Percentiles rank a stretch among this genome's conserved stretches.
Evolutionary conservation across 2,113 vertebrate species (phyloP).

Genomic region (Crypturellus undulatus): DNA sequence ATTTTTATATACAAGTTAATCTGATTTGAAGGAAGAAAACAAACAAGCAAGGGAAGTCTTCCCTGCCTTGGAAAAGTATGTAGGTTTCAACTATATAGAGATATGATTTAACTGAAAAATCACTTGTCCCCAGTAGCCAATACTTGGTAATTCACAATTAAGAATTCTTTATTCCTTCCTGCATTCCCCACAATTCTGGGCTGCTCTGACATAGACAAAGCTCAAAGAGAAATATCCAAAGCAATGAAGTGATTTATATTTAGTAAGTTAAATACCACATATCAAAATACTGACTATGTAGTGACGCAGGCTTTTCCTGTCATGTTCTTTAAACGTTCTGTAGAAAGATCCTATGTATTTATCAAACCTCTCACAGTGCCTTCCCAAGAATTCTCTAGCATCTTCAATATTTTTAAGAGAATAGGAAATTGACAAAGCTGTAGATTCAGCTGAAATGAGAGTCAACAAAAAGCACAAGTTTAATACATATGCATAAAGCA

Average conservation of each 20-base stretch:
- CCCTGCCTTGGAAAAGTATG: neutral
- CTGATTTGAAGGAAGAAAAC: neutral
- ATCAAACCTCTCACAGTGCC: slow-evolving; percentile 89
- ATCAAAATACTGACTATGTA: slow-evolving; percentile 88
- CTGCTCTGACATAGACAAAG: neutral
- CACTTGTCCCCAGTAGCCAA: neutral
- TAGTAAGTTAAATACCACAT: neutral
- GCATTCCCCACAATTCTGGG: neutral
- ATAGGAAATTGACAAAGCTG: slow-evolving; percentile 74
- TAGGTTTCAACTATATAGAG: neutral
- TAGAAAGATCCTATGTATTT: slow-evolving; percentile 86
- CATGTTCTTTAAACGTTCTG: slow-evolving; percentile 87
- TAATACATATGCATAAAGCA: neutral
- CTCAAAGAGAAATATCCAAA: neutral
- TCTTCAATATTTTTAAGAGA: slow-evolving; percentile 90
- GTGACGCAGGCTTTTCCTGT: slow-evolving; percentile 91
- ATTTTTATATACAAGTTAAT: neutral
- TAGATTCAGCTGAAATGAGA: slow-evolving; percentile 77
- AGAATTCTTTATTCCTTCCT: neutral
- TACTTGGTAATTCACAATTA: neutral
- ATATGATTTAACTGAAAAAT: neutral
- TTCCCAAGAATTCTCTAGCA: slow-evolving; percentile 90
- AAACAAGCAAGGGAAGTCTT: neutral
- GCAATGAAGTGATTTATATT: neutral
- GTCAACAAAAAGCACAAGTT: neutral